Evolutionary conservation across 2,888 invertebrate genomes (phyloP).

Genomic region (Pterobdella sp.): DNA sequence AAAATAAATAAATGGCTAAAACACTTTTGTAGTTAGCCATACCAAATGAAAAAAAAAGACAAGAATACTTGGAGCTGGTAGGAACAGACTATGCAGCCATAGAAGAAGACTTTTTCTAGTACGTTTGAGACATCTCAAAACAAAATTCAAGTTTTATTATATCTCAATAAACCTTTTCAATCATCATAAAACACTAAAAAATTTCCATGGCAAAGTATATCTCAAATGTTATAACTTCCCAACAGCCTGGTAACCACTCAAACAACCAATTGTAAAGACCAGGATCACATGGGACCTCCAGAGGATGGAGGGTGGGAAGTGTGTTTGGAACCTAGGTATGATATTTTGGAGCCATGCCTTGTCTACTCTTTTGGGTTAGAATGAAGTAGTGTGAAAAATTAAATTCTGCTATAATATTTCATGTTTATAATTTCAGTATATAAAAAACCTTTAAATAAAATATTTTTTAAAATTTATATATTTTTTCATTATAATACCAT

Average conservation of each 20-base stretch:
- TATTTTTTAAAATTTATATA: no score
- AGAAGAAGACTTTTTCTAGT: constrained; percentile 37
- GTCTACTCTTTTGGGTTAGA: constrained; percentile 47
- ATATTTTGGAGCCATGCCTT: constrained; percentile 43
- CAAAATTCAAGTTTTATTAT: not conserved
- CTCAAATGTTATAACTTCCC: not conserved
- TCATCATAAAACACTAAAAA: not conserved
- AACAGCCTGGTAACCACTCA: constrained; percentile 32
- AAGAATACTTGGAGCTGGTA: constrained; percentile 32
- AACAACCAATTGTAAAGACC: constrained; percentile 33
- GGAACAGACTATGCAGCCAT: constrained; percentile 31
- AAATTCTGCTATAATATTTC: no score
- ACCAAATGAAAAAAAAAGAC: constrained; percentile 30
- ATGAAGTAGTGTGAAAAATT: no score
- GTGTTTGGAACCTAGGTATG: constrained; percentile 44
- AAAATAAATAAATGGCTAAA: no score
- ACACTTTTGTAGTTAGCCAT: constrained; percentile 33
- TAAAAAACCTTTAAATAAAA: no score
- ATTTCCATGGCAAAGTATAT: not conserved
- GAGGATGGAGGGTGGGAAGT: constrained; percentile 50
- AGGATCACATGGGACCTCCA: constrained; percentile 41
- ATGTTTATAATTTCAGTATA: no score
- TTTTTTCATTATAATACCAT: no score
- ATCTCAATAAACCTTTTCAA: not conserved
- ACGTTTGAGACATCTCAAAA: constrained; percentile 3